These are phyloP conservation scores for Gymnosoma rotundatum DNA, from an alignment of 2,888 invertebrate genomes.

Conservation along the genomic window DNA sequence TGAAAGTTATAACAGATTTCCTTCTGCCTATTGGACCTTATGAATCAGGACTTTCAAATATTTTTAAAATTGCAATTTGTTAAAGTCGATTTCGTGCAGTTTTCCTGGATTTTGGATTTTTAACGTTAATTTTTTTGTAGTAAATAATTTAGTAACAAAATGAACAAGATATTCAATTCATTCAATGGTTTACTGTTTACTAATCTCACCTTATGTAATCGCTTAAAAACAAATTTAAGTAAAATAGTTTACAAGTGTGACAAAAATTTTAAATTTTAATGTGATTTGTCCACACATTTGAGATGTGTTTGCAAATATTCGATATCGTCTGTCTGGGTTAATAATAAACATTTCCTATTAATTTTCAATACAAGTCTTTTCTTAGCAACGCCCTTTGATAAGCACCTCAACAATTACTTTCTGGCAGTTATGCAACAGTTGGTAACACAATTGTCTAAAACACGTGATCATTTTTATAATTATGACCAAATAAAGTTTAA, in stretches of 20 bases:
- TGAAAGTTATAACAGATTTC: too few relatives aligned
- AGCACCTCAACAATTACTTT: background rate
- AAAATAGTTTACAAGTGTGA: slow-evolving; percentile 37
- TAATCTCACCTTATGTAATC: slow-evolving; percentile 22
- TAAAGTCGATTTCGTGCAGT: too few relatives aligned
- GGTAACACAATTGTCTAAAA: slow-evolving; percentile 42
- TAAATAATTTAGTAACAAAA: too few relatives aligned
- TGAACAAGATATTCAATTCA: background rate
- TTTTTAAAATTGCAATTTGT: too few relatives aligned
- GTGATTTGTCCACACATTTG: too few relatives aligned
- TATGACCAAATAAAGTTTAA: slow-evolving; percentile 17
- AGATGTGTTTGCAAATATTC: background rate
- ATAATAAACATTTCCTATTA: background rate
- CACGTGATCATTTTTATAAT: slow-evolving; percentile 64
- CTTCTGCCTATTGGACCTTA: too few relatives aligned
- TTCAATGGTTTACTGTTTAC: background rate
- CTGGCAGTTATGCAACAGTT: slow-evolving; percentile 50
- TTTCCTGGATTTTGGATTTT: too few relatives aligned
- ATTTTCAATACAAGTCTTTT: background rate
- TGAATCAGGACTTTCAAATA: too few relatives aligned
- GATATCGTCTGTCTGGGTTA: background rate
- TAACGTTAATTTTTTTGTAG: too few relatives aligned
- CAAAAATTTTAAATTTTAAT: slow-evolving; percentile 20
- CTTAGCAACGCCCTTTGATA: slow-evolving; percentile 17
- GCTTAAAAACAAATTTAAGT: slow-evolving; percentile 23